Conservation (phyloP, 2,888 invertebrate genomes). For the Metopia argyrocephala region DNA sequence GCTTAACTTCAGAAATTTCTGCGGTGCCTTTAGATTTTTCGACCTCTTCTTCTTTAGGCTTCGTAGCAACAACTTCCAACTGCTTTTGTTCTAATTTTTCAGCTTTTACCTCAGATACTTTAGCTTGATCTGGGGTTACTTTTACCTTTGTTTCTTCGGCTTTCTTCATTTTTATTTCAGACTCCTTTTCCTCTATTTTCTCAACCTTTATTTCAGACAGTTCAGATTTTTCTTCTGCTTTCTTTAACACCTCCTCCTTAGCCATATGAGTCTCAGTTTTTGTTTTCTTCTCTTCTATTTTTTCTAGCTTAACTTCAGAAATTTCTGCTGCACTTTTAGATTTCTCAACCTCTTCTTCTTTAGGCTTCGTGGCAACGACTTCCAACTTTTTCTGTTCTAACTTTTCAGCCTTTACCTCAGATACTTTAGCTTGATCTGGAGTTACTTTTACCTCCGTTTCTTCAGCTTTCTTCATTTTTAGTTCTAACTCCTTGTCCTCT, state of each 20-base stretch:
- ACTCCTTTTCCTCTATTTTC: conserved; percentile 28
- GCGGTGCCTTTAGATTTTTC: too few relatives aligned
- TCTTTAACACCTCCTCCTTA: not conserved
- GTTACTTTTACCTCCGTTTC: conserved; percentile 31
- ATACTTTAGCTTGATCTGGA: conserved; percentile 42
- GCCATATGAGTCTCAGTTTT: too few relatives aligned
- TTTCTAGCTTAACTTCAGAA: conserved; percentile 47
- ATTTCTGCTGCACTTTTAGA: conserved; percentile 20
- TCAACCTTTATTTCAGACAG: conserved; percentile 25
- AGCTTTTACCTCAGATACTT: conserved; percentile 22
- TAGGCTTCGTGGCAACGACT: conserved; percentile 11
- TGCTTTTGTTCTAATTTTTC: conserved; percentile 30
- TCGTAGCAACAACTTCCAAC: conserved; percentile 20
- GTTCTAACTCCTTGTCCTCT: conserved; percentile 7
- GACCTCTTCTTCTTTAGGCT: not conserved
- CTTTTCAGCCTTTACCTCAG: conserved; percentile 33
- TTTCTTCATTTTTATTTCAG: conserved; percentile 1
- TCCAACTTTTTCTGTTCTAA: conserved; percentile 38
- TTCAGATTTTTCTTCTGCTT: conserved; percentile 19
- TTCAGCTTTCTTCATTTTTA: not conserved
- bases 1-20: too few relatives aligned
- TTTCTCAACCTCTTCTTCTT: conserved; percentile 10
- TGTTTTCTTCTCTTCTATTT: conserved; percentile 67
- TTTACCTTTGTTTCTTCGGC: not conserved
- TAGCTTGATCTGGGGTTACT: not conserved